These are phyloP conservation scores for Pangasius sanitwongsei DNA, from an alignment of 2,797 vertebrate genomes.

Conservation along the genomic window DNA sequence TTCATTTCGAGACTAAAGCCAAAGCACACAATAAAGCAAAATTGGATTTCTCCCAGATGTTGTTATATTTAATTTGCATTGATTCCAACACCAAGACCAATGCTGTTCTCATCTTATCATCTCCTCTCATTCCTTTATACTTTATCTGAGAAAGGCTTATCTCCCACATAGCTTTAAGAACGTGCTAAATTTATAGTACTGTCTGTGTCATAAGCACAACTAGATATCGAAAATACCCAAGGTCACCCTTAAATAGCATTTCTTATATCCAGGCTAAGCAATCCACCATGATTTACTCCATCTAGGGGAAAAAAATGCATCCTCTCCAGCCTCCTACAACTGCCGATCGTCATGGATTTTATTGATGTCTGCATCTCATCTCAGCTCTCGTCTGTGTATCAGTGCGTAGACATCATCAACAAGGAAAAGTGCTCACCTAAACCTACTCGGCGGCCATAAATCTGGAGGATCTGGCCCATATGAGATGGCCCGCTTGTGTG, in stretches of 20 bases:
- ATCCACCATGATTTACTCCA: constrained; percentile 50
- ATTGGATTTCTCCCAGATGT: constrained; percentile 12
- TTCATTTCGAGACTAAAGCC: constrained; percentile 13
- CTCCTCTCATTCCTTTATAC: background rate
- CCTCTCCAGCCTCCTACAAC: constrained; percentile 48
- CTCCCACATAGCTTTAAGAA: constrained; percentile 20
- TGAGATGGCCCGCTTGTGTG: constrained; percentile 67
- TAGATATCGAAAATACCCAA: constrained; percentile 51
- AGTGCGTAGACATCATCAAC: constrained; percentile 75
- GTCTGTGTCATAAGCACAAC: background rate
- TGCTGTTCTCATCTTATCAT: constrained; percentile 17
- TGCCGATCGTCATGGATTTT: constrained; percentile 69
- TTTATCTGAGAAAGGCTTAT: constrained; percentile 1
- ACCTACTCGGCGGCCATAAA: constrained; percentile 74
- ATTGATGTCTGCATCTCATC: constrained; percentile 74
- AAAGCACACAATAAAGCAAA: constrained; percentile 20
- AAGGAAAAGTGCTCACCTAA: constrained; percentile 68
- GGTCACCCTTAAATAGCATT: constrained; percentile 59
- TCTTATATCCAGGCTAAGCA: constrained; percentile 42
- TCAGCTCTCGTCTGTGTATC: constrained; percentile 69
- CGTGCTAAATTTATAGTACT: constrained; percentile 50
- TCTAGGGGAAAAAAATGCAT: constrained; percentile 11
- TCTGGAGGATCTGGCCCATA: constrained; percentile 68
- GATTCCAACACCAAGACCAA: constrained; percentile 10
- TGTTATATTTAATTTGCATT: constrained; percentile 27